phyloP scores from a whole-genome alignment of 2,888 invertebrate species.

The Mycalesis mineus region DNA sequence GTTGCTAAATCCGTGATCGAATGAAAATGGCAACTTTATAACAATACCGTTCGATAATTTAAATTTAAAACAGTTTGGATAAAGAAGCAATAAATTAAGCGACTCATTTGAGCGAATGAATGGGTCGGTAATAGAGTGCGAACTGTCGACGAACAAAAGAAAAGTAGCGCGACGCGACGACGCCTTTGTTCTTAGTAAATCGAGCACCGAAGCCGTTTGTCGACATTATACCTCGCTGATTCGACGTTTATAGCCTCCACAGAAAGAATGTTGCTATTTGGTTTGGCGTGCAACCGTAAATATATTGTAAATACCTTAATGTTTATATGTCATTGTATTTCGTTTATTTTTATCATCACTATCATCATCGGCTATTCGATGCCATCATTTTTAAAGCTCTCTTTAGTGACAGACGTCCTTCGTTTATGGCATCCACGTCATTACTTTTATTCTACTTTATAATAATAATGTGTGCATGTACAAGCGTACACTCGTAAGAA shows the following conservation, averaged over 20 bases:
- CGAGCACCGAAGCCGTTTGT: constrained; percentile 70
- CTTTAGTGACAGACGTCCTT: too few species aligned
- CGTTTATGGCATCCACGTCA: too few species aligned
- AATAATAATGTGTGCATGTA: too few species aligned
- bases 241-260: constrained; percentile 68
- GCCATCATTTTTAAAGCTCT: too few species aligned
- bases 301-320: constrained; percentile 2
- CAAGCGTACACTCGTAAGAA: too few species aligned
- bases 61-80: constrained; percentile 50
- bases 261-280: constrained; percentile 36
- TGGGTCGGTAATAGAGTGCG: constrained; percentile 68
- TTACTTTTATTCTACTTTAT: too few species aligned
- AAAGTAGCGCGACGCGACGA: constrained; percentile 58
- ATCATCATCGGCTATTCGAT: too few species aligned
- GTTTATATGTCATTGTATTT: background rate
- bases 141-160: constrained; percentile 69
- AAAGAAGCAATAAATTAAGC: constrained; percentile 67
- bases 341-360: background rate
- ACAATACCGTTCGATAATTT: constrained; percentile 14
- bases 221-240: constrained; percentile 72
- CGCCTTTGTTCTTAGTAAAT: constrained; percentile 74
- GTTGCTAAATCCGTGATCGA: too few species aligned
- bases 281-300: constrained; percentile 12
- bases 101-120: constrained; percentile 72
- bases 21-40: constrained; percentile 8